Conservation (phyloP, 2,113 vertebrate genomes). For the Fulica atra region DNA sequence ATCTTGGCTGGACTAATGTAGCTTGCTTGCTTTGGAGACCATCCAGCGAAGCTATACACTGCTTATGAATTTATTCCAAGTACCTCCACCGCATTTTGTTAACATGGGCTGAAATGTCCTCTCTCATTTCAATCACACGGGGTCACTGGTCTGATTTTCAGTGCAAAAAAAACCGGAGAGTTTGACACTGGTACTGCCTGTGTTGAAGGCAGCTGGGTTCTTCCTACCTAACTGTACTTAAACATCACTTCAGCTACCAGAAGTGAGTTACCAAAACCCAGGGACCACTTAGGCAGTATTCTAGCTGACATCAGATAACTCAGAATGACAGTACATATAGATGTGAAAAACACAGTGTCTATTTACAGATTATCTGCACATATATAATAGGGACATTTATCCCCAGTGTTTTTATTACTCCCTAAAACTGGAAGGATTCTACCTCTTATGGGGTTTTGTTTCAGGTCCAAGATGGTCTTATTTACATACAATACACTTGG, state of each 20-base stretch:
- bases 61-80: conserved; percentile 20
- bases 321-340: not conserved
- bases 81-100: not conserved
- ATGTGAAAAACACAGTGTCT: accelerated
- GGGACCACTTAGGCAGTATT: not conserved
- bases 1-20: not conserved
- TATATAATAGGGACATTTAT: not conserved
- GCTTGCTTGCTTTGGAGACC: conserved; percentile 21
- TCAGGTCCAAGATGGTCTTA: not conserved
- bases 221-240: not conserved
- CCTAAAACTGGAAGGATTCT: not conserved
- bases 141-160: not conserved
- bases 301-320: not conserved
- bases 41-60: not conserved
- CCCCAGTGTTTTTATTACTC: not conserved
- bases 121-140: not conserved
- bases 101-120: not conserved
- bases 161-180: not conserved
- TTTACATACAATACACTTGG: not conserved
- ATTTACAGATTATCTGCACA: not conserved
- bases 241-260: not conserved
- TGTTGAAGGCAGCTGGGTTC: not conserved
- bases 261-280: not conserved
- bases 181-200: not conserved
- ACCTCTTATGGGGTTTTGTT: not conserved